phyloP scores from a whole-genome alignment of 2,113 vertebrate genomes.

The Sphyrna mokarran region DNA sequence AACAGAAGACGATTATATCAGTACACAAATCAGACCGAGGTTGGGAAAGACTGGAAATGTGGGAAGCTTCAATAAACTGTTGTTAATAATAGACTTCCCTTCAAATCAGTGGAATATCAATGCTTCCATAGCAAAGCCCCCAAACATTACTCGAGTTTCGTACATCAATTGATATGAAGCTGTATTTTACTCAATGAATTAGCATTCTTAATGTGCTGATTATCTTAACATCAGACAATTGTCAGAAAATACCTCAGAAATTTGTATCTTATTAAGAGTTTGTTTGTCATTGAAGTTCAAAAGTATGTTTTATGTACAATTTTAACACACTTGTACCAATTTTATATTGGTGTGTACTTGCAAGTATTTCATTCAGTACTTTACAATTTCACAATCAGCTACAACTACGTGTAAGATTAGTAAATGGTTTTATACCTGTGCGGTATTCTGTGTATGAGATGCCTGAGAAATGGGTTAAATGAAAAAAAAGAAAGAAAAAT shows the following conservation, averaged over 20 bases:
- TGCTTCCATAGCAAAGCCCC: not conserved
- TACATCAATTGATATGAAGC: not conserved
- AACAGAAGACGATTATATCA: slow-evolving; percentile 19
- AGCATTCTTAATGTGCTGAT: not conserved
- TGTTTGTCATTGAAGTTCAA: not conserved
- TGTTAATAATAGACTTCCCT: slow-evolving; percentile 34
- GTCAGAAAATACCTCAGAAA: not conserved
- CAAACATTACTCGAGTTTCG: not conserved
- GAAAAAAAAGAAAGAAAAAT: slow-evolving; percentile 37
- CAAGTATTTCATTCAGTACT: slow-evolving; percentile 5
- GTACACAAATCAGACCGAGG: not conserved
- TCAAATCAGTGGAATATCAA: slow-evolving; percentile 1
- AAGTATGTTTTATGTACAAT: not conserved
- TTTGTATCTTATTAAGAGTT: not conserved
- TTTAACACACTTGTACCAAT: slow-evolving; percentile 16
- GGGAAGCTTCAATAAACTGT: slow-evolving; percentile 25
- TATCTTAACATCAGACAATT: slow-evolving; percentile 20
- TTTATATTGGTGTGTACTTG: not conserved
- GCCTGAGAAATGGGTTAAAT: slow-evolving; percentile 35
- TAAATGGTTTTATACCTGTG: slow-evolving; percentile 36
- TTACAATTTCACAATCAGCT: slow-evolving; percentile 29
- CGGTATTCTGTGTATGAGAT: slow-evolving; percentile 35
- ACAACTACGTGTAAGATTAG: slow-evolving; percentile 33
- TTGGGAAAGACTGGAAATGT: not conserved
- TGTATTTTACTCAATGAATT: slow-evolving; percentile 24